Base-by-base conservation (phyloP, 2,888 invertebrate genomes). In the Hypselothyrea guttata region DNA sequence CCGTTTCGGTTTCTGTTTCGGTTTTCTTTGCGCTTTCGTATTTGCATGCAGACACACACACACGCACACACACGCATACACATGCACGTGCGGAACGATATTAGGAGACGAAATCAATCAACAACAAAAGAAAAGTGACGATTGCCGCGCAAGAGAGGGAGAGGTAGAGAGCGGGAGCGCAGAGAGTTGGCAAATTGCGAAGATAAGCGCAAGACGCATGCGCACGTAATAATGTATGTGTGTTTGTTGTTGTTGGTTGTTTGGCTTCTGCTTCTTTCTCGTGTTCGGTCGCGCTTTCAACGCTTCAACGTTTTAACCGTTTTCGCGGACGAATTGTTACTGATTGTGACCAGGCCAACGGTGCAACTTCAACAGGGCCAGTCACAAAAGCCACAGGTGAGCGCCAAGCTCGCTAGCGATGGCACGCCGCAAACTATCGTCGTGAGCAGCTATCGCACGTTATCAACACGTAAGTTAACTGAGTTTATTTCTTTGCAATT, bases 291-390 rank as follows among this genome's bases (percentile, higher is more conserved):
- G 41, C 34, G 41, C 34, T 30, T 46, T 68, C 62, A 41, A 75
- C 64, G 76, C 70, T 52, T 34, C 62, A 55, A 61, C 79, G 83
- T 65, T 68, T 78, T 75, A 82, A 82, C 66, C 83, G 77, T 84
- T 84, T 84, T 82, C 82, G 79, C 85, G 83, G 83, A 64, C 47
- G 64, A 73, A 75, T 72, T 57, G 72, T 71, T 72, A 72, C 72
- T 72, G 72, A 72, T 75, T 71, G 62, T 46, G 63, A 45, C 62
- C 69, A 49, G 69, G 63, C 63, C 46, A 62, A 52, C 51, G 70
- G 54, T 49, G 48, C 53, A 38, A 54, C 63, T 60, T 55, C 49
- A 54, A 48, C 56, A 63, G 70, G 74, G 69, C 69, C 58, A 71
- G 52, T 65, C 71, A 41, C 65, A 71, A 58, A 72, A 63, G 74